Evolutionary conservation across 2,797 vertebrate genomes (phyloP).

Genomic region (Enteromius argenteus): DNA sequence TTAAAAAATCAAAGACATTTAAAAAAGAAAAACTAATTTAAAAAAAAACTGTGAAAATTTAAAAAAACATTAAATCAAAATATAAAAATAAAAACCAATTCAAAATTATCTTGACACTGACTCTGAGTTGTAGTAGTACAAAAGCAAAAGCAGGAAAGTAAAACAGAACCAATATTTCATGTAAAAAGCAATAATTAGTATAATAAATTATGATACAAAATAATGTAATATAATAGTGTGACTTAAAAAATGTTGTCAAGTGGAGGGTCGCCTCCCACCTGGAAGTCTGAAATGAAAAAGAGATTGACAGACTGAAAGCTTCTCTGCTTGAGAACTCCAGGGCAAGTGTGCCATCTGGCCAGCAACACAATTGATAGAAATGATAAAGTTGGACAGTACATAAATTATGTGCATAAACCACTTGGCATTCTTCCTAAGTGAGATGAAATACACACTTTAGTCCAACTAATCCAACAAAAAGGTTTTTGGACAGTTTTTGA

Average conservation of each 20-base stretch:
- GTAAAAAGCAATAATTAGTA: background rate
- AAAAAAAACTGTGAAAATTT: no score
- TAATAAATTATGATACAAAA: background rate
- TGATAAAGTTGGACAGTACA: background rate
- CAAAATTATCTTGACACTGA: background rate
- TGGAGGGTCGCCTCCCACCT: background rate
- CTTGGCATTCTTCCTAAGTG: conserved; percentile 13
- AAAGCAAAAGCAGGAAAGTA: background rate
- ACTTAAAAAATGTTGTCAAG: background rate
- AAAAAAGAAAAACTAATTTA: no score
- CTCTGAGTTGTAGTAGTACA: background rate
- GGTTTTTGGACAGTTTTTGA: background rate
- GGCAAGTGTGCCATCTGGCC: conserved; percentile 26
- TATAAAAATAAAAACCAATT: background rate
- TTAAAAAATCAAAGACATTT: no score
- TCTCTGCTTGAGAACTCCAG: background rate
- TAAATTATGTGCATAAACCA: background rate
- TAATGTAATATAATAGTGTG: background rate
- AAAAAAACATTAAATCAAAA: background rate
- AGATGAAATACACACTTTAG: background rate
- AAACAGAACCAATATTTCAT: background rate
- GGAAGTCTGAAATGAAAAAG: background rate
- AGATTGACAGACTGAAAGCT: background rate
- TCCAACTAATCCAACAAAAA: conserved; percentile 12
- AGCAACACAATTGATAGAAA: background rate